Evolutionary conservation across 2,797 vertebrate genomes (phyloP).

Genomic region (Tokudaia tokunoshimensis): DNA sequence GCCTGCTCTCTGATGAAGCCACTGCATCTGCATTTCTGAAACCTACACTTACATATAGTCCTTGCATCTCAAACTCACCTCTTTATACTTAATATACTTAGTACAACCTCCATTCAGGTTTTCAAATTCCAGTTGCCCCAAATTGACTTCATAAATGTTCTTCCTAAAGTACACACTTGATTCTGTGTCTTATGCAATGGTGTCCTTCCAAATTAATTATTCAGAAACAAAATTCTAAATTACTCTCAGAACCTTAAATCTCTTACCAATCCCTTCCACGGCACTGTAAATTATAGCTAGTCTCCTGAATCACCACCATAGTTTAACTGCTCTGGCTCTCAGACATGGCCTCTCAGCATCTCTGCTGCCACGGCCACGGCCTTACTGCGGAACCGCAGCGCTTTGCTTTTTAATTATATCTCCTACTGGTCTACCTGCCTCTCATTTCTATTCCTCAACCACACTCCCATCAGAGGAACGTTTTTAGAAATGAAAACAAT

Average conservation of each 20-base stretch:
- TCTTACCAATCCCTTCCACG: background rate
- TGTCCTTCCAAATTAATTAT: background rate
- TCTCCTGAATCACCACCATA: background rate
- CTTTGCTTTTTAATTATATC: background rate
- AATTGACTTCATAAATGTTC: constrained; percentile 14
- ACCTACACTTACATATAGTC: background rate
- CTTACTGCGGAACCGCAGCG: background rate
- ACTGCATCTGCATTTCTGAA: background rate
- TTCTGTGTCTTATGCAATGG: background rate
- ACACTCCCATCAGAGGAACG: background rate
- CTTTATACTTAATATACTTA: background rate
- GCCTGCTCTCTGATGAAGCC: background rate
- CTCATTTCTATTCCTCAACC: background rate
- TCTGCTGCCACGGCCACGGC: background rate
- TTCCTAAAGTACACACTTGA: background rate
- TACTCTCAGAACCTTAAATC: background rate
- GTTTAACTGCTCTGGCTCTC: background rate
- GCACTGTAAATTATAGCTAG: background rate
- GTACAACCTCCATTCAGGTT: background rate
- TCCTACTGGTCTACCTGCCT: background rate
- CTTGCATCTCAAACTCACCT: background rate
- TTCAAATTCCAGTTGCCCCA: background rate
- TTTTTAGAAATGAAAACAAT: constrained; percentile 22
- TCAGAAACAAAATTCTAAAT: background rate
- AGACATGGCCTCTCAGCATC: background rate